Evolutionary conservation across 2,888 invertebrate species (phyloP), one percentile per base, ranked within the genome.

Genomic region (Anarsia innoxiella): DNA sequence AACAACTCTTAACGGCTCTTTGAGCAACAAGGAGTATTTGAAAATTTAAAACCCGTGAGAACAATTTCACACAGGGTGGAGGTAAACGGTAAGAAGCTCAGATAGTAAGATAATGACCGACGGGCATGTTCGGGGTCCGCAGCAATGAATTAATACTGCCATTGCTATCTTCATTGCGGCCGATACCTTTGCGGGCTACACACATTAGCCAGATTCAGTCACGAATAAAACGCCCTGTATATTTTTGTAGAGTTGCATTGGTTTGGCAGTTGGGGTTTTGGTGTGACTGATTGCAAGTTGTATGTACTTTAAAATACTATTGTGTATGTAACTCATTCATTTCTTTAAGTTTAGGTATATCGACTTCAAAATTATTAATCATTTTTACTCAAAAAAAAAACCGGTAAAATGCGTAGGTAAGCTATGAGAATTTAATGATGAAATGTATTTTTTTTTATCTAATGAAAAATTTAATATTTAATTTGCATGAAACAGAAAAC

Each of bases 121-220:
- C 48, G 52, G 50, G 51, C 49, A 44, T 61, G 59, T 58, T 48
- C 52, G 39, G 44, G 52, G 53, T 52, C 51, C 53, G 51, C 41
- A 51, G 69, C 75, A 72, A 76, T 80, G 79, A 80, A 79, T 82
- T 78, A 78, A 78, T 78, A 73, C 68, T 66, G 69, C 57, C 65
- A 60, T 53, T 64, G 66, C 66, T 77, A 78, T 80, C 79, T 80
- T 70, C 70, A 75, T 73, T 68, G 71, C 68, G 66, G 63, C 59
- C 55, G 56, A 63, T 72, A 64, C 54, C 65, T 59, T 57, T 62
- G 59, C 51, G 45, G 51, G 58, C 45, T 65, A 64, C 68, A 69
- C 68, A 70, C 69, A 70, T 69, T 76, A 68, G 68, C 50, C 47
- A 49, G 55, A 49, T 53, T 55, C 48, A 63, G 71, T 77, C 78